Conservation (phyloP, 2,113 vertebrate species). For the Taxidea taxus region DNA sequence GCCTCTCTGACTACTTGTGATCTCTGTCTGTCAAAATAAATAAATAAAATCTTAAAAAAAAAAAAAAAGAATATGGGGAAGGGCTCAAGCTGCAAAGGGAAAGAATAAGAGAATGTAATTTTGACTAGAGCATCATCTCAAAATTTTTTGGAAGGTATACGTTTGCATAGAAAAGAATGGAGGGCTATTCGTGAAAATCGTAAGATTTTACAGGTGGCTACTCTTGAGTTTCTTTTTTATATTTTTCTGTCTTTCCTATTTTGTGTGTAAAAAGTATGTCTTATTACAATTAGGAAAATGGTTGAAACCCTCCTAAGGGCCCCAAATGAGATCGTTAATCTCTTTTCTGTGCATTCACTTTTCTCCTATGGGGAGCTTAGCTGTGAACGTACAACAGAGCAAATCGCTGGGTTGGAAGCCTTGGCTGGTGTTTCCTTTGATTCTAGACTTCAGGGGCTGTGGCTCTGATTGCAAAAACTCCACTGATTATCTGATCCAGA, state of each 20-base stretch:
- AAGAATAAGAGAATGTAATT: not conserved
- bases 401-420: not conserved
- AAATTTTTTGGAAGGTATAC: not conserved
- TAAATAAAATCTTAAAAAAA: too few relatives aligned
- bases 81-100: not conserved
- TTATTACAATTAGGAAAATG: constrained; percentile 26
- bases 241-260: constrained; percentile 8
- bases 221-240: not conserved
- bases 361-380: not conserved
- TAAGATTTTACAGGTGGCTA: not conserved
- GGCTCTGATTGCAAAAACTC: not conserved
- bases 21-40: too few relatives aligned
- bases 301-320: not conserved
- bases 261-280: constrained; percentile 4
- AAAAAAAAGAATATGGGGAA: not conserved
- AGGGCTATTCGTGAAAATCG: constrained; percentile 1
- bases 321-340: constrained; percentile 32
- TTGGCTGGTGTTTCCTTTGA: not conserved
- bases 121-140: not conserved
- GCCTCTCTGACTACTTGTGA: too few relatives aligned
- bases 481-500: not conserved
- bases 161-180: not conserved
- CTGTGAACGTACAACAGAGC: not conserved
- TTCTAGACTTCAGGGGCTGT: constrained; percentile 35
- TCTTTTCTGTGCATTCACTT: not conserved